Evolutionary conservation across 2,113 vertebrate genomes (phyloP).

Genomic region (Sphaerodactylus townsendi): DNA sequence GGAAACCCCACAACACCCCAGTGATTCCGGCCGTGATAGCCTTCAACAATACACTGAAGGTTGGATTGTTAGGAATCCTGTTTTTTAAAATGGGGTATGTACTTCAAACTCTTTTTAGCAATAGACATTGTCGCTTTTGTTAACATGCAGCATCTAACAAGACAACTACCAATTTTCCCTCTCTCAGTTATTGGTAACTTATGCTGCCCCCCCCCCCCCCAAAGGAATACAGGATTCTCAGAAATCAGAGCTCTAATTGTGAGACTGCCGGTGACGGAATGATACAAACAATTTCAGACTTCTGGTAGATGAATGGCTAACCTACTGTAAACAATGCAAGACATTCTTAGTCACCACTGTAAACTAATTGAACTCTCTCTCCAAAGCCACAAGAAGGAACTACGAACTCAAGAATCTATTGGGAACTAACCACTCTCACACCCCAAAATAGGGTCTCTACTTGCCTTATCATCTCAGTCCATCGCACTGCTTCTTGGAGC

Average conservation of each 20-base stretch:
- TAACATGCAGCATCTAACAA: neutral
- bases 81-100: neutral
- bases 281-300: neutral
- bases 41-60: neutral
- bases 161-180: neutral
- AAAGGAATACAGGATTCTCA: neutral
- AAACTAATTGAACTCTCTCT: neutral
- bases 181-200: neutral
- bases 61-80: neutral
- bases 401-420: neutral
- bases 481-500: conserved; percentile 96
- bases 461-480: conserved; percentile 99
- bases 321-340: neutral
- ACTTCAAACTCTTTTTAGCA: neutral
- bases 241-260: neutral
- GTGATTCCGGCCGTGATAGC: too few relatives aligned
- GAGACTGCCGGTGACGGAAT: neutral
- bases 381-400: neutral
- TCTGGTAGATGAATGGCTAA: neutral
- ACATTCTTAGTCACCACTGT: neutral
- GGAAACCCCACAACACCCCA: too few relatives aligned
- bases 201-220: too few relatives aligned
- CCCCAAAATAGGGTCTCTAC: neutral
- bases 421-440: neutral
- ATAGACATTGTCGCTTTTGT: neutral